Percentiles rank a stretch among this genome's conserved stretches.
These are phyloP conservation scores for Avahi laniger DNA, from an alignment of 2,797 vertebrate genomes.

Conservation along the genomic window DNA sequence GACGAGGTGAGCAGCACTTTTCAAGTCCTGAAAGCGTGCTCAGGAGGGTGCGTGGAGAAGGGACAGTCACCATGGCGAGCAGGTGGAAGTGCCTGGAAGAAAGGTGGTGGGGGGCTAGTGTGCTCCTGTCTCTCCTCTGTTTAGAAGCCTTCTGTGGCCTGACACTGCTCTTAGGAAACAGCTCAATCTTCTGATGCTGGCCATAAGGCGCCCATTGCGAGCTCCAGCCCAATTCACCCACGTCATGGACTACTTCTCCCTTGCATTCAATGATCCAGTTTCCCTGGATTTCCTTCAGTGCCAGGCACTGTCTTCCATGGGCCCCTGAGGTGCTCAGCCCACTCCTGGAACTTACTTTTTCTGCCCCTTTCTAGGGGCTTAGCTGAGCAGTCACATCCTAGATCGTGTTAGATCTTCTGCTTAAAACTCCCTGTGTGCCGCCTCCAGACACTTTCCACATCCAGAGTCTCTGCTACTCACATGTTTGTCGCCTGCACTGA, in stretches of 20 bases:
- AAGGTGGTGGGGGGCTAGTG: accelerated
- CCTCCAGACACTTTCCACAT: not conserved
- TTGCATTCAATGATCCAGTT: not conserved
- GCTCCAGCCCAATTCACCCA: not conserved
- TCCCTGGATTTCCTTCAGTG: not conserved
- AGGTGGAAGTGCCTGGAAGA: not conserved
- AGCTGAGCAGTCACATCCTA: not conserved
- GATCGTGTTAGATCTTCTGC: not conserved
- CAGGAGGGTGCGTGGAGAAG: not conserved
- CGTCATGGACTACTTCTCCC: not conserved
- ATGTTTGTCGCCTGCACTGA: not conserved
- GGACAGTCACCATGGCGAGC: accelerated
- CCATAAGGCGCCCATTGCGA: not conserved
- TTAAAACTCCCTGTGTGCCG: accelerated
- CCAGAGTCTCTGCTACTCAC: not conserved
- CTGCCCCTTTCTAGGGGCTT: not conserved
- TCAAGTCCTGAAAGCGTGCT: not conserved
- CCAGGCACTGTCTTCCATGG: not conserved
- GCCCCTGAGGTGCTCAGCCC: not conserved
- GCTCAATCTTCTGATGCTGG: not conserved
- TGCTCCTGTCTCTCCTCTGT: not conserved
- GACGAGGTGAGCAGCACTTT: not conserved
- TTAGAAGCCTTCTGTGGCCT: not conserved
- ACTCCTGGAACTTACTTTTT: not conserved
- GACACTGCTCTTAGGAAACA: not conserved